These are phyloP conservation scores for Fregata magnificens DNA, from an alignment of 2,113 vertebrate genomes.

Conservation along the genomic window DNA sequence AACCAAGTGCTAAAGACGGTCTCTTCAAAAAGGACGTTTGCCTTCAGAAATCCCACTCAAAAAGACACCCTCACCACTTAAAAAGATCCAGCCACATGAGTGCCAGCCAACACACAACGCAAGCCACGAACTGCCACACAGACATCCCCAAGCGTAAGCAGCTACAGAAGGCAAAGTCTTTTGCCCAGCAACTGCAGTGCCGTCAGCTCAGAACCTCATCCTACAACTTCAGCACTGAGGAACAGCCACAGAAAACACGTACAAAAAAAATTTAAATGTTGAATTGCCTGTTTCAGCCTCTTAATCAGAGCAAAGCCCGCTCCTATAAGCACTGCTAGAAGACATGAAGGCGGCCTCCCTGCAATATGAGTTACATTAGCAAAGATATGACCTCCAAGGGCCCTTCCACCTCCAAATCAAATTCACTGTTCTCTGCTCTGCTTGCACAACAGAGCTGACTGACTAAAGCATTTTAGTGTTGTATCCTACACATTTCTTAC, in stretches of 20 bases:
- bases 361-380: rapidly evolving
- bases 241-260: rapidly evolving
- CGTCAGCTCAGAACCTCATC: neutral
- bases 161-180: neutral
- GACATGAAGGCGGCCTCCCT: neutral
- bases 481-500: neutral
- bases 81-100: neutral
- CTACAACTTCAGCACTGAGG: neutral
- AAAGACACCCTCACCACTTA: neutral
- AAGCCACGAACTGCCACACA: neutral
- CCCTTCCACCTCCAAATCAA: neutral
- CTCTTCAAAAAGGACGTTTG: neutral
- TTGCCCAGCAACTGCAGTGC: neutral
- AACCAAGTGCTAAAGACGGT: neutral
- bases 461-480: neutral
- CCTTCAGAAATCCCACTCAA: neutral
- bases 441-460: neutral
- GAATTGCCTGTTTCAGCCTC: neutral
- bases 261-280: neutral
- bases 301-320: neutral
- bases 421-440: neutral
- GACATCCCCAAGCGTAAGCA: rapidly evolving
- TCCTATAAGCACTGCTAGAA: neutral
- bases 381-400: neutral
- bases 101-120: neutral